Evolutionary conservation across 2,888 invertebrate genomes (phyloP), one percentile per base, ranked within the genome.

Genomic region (Hylaea fasciaria): DNA sequence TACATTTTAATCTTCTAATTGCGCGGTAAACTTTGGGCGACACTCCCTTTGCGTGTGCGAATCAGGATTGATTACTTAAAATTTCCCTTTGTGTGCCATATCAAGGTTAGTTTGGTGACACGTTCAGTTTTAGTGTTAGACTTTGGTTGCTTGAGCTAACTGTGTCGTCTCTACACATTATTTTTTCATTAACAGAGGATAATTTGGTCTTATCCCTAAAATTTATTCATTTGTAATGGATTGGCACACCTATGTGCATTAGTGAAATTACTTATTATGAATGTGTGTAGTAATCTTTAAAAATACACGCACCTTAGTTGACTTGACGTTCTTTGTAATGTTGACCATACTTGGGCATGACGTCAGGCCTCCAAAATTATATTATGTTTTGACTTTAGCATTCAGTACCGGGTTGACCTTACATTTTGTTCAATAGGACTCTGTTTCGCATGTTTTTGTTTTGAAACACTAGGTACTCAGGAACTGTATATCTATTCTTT

Each of bases 41-140:
- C 80, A 78, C 84, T 75, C 84, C 84, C 80, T 72, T 83, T 73
- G 81, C 83, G 85, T 81, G 84, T 70, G 67, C 64, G 62, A 74
- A 77, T 73, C 68, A 70, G 69, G 74, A 73, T 78, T 81, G 73
- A 69, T 68, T 56, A 68, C 57, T 55, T 47, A 52, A 53, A 57
- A 66, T 57, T 58, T 51, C 50, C 56, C 46, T 65, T 65, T 49
- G 56, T 53, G 43, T 44, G 57, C 46, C 11, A 53, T 47, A 65
- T 64, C 66, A 72, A 74, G 65, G 48, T 57, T 54, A 49, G 12
- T 43, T 17, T 47, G n/a, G n/a, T n/a, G 52, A 62, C 46, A 64
- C 58, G 62, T 64, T 50, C 69, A 56, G 8, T 44, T 22, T 0
- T 35, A 12, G 29, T 37, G 4, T 37, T 37, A n/a, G 37, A 37